These are phyloP conservation scores for Branchellion lobata DNA, from an alignment of 2,888 invertebrate genomes.

Conservation along the genomic window DNA sequence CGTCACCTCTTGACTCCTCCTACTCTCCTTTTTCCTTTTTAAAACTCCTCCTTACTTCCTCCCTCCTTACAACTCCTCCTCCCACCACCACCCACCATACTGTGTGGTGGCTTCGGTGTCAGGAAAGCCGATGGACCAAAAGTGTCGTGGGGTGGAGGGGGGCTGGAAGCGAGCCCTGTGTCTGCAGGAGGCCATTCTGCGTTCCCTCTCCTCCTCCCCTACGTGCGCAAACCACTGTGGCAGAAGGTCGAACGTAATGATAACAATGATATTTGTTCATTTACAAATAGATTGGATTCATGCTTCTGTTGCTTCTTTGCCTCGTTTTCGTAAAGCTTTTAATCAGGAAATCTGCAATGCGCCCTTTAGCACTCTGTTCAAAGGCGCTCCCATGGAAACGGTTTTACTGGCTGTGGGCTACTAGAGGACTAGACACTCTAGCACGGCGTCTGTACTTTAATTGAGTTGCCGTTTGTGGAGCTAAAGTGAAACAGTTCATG, in stretches of 20 bases:
- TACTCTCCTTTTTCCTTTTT: no score
- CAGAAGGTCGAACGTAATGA: neutral
- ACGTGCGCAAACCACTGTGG: constrained; percentile 58
- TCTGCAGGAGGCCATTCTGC: constrained; percentile 57
- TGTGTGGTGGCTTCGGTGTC: constrained; percentile 58
- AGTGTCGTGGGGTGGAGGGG: constrained; percentile 60
- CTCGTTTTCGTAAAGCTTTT: neutral
- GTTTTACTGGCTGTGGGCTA: no score
- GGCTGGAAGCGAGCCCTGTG: constrained; percentile 58
- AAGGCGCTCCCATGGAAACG: no score
- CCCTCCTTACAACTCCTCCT: no score
- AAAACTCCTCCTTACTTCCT: no score
- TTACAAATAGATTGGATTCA: neutral
- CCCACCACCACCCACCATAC: constrained; percentile 47
- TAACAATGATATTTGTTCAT: neutral
- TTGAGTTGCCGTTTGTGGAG: no score
- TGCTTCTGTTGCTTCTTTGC: neutral
- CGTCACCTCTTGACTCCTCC: no score
- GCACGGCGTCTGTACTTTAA: no score
- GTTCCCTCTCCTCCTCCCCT: constrained; percentile 55
- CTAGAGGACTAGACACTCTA: no score
- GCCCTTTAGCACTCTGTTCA: no score
- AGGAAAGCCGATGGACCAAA: constrained; percentile 61
- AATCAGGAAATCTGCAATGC: neutral
- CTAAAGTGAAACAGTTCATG: no score